Percentiles rank a stretch among this genome's conserved stretches.
Conservation (phyloP, 2,888 invertebrate species). For the Leucophora obtusa region DNA sequence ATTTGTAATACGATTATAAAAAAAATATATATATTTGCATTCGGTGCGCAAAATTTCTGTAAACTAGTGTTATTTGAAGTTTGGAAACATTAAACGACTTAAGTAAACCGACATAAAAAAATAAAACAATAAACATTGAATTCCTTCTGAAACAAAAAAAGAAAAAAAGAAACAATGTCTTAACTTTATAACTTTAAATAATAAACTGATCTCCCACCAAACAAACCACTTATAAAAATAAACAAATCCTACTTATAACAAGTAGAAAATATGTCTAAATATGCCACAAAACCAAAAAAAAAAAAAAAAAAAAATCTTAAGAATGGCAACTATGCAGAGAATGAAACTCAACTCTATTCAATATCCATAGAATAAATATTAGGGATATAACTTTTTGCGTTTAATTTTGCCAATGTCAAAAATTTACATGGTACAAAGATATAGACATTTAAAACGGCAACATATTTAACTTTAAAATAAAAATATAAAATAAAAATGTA, state of each 20-base stretch:
- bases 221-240: background rate
- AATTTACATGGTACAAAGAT: too few species aligned
- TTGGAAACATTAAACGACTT: background rate
- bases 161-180: background rate
- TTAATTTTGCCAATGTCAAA: too few species aligned
- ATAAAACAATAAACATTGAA: background rate
- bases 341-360: background rate
- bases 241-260: conserved; percentile 11
- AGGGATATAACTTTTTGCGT: too few species aligned
- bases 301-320: background rate
- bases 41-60: too few species aligned
- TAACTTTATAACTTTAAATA: conserved; percentile 11
- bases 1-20: too few species aligned
- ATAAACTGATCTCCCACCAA: conserved; percentile 16
- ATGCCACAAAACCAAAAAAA: background rate
- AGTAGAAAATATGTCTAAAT: conserved; percentile 16
- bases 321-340: conserved; percentile 1
- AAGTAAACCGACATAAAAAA: background rate
- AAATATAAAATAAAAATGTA: too few species aligned
- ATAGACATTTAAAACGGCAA: too few species aligned
- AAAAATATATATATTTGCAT: too few species aligned
- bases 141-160: conserved; percentile 2
- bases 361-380: background rate
- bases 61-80: background rate
- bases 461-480: too few species aligned